A percentile compares a stretch with the other conserved stretches of the same genome.
phyloP scores from a whole-genome alignment of 2,888 invertebrate species.

The Scrobipalpa atriplicella region DNA sequence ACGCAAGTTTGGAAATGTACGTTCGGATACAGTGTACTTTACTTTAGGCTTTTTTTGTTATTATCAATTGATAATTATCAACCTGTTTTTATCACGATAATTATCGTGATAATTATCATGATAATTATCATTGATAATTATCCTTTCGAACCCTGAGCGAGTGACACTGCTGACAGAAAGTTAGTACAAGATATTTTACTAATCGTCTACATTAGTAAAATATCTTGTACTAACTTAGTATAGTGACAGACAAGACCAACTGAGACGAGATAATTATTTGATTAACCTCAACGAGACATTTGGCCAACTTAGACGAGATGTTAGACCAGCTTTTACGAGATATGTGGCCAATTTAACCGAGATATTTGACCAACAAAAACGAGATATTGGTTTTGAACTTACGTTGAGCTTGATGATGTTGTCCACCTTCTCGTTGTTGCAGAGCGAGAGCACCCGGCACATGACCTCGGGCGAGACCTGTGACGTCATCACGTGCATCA shows the following conservation, averaged over 20 bases:
- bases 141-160: too few species aligned
- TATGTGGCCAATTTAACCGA: not conserved
- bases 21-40: too few species aligned
- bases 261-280: not conserved
- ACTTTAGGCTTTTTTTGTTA: too few species aligned
- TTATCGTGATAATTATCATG: too few species aligned
- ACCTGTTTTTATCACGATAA: too few species aligned
- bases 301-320: not conserved
- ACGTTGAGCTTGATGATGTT: conserved; percentile 79
- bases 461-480: conserved; percentile 93
- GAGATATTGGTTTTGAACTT: conserved; percentile 35
- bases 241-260: not conserved
- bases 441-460: conserved; percentile 92
- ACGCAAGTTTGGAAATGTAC: too few species aligned
- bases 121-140: too few species aligned
- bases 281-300: not conserved
- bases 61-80: too few species aligned
- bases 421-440: conserved; percentile 89
- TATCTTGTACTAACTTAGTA: too few species aligned
- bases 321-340: not conserved
- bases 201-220: too few species aligned
- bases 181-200: too few species aligned
- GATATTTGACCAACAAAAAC: not conserved
- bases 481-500: conserved; percentile 91
- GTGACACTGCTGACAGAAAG: too few species aligned